phyloP scores from a whole-genome alignment of 1,140 invertebrate species.

The Tetranychus cinnabarinus region DNA sequence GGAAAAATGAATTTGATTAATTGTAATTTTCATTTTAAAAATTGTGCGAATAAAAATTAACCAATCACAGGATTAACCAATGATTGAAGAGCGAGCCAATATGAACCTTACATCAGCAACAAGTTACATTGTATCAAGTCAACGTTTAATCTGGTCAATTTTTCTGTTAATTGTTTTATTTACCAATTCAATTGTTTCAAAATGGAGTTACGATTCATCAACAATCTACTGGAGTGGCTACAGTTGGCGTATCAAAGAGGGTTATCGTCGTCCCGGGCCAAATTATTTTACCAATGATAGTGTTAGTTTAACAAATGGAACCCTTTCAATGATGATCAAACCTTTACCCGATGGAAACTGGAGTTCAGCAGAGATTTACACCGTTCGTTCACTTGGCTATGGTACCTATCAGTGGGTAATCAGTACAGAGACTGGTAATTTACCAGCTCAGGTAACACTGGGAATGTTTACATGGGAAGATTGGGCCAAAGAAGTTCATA shows the following conservation, averaged over 20 bases:
- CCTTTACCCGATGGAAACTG: not conserved
- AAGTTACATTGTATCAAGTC: no score
- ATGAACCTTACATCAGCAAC: no score
- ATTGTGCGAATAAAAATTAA: no score
- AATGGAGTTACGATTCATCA: not conserved
- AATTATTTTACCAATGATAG: not conserved
- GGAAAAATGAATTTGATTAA: no score
- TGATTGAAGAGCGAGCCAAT: no score
- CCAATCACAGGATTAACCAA: no score
- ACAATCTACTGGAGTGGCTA: not conserved
- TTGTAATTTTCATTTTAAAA: no score
- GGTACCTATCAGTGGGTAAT: not conserved
- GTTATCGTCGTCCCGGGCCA: not conserved
- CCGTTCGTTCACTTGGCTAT: not conserved
- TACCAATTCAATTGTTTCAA: no score
- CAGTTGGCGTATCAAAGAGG: not conserved
- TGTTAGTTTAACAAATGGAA: not conserved
- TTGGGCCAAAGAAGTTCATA: not conserved
- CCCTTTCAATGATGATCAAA: not conserved
- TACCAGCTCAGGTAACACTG: not conserved
- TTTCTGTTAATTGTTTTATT: no score
- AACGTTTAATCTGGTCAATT: no score
- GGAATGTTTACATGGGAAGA: not conserved
- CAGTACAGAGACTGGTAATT: not conserved
- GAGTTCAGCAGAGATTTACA: not conserved